Evolutionary conservation across 2,797 vertebrate species (phyloP).

Genomic region (Apodemus agrarius): DNA sequence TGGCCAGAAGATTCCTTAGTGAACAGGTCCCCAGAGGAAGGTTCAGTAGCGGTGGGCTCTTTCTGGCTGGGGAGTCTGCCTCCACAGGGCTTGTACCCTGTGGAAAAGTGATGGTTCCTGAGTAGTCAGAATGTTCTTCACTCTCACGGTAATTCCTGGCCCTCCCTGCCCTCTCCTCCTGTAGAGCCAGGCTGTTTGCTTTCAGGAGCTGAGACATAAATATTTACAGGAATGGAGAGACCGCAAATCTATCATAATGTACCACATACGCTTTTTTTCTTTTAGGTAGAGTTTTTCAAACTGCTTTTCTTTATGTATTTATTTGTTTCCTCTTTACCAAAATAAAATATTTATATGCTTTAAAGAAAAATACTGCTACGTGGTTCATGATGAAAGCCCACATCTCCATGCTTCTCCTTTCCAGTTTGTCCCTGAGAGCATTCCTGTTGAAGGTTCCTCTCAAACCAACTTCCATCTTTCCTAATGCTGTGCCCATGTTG

Average conservation of each 20-base stretch:
- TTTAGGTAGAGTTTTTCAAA: background rate
- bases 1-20: background rate
- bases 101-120: background rate
- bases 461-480: background rate
- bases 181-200: too few relatives aligned
- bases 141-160: background rate
- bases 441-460: background rate
- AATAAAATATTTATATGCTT: background rate
- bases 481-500: background rate
- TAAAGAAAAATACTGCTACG: background rate
- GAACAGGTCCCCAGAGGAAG: background rate
- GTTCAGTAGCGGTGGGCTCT: background rate
- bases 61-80: background rate
- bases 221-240: background rate
- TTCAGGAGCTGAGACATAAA: background rate
- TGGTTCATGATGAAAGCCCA: background rate
- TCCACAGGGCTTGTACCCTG: background rate
- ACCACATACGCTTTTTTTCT: background rate
- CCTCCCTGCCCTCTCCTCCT: accelerated
- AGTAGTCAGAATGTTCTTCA: too few relatives aligned
- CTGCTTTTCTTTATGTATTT: conserved; percentile 1
- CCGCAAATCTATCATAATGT: background rate
- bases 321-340: conserved; percentile 7
- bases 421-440: background rate
- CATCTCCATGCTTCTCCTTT: background rate